These are phyloP conservation scores for Scartelaos histophorus DNA, from an alignment of 2,113 vertebrate genomes.

Conservation along the genomic window DNA sequence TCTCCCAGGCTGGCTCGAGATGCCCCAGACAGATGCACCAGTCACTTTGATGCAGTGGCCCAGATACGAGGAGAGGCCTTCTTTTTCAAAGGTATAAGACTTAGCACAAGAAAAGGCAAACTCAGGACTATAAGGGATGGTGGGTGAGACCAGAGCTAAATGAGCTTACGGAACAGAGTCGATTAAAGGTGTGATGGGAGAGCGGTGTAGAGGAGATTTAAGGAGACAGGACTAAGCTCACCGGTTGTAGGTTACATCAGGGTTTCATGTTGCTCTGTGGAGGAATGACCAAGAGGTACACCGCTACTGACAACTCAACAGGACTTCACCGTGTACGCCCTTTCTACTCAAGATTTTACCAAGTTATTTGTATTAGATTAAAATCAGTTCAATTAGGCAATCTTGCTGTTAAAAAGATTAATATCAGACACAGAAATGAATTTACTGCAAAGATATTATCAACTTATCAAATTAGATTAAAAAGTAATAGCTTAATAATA, in stretches of 20 bases:
- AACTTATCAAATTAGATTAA: too few species aligned
- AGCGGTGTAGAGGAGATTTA: constrained; percentile 27
- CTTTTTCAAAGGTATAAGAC: constrained; percentile 93
- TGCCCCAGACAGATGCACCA: constrained; percentile 85
- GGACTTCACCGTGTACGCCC: not conserved
- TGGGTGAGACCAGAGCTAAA: constrained; percentile 30
- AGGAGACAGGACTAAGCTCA: constrained; percentile 26
- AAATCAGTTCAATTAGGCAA: too few species aligned
- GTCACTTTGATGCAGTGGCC: constrained; percentile 91
- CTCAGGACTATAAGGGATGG: constrained; percentile 20
- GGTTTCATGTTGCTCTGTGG: constrained; percentile 54
- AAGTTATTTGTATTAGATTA: too few species aligned
- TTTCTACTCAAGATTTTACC: not conserved
- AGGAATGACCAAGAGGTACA: constrained; percentile 39
- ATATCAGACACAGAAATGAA: too few species aligned
- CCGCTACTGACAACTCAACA: constrained; percentile 8
- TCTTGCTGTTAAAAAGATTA: too few species aligned
- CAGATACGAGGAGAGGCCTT: constrained; percentile 96
- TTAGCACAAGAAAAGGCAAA: constrained; percentile 31
- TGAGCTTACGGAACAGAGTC: constrained; percentile 24
- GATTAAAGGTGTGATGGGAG: constrained; percentile 8
- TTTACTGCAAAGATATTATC: too few species aligned
- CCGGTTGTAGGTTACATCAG: constrained; percentile 45
- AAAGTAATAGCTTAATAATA: too few species aligned
- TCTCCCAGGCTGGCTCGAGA: constrained; percentile 80